These are phyloP conservation scores for Chrysomela aeneicollis DNA, from an alignment of 2,888 invertebrate species.

Conservation along the genomic window DNA sequence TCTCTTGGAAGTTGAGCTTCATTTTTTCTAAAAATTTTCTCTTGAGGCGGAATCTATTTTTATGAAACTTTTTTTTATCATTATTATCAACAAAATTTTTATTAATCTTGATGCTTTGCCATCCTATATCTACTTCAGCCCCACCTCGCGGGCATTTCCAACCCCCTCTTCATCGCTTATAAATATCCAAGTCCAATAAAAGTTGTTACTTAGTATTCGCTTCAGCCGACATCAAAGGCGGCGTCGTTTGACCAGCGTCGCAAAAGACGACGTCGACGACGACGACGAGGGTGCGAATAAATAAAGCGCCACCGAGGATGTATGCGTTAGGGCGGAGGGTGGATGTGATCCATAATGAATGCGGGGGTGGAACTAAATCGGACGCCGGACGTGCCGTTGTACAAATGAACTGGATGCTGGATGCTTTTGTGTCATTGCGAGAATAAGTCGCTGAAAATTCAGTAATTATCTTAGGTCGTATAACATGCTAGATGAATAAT, in stretches of 20 bases:
- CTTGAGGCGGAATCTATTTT: too few relatives aligned
- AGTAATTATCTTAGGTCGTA: too few relatives aligned
- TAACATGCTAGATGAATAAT: too few relatives aligned
- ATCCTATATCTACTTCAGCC: too few relatives aligned
- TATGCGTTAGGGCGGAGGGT: conserved; percentile 32
- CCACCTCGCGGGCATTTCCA: too few relatives aligned
- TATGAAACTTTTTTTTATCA: too few relatives aligned
- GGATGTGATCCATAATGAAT: conserved; percentile 35
- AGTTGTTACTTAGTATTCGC: conserved; percentile 61
- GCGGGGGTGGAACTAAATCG: conserved; percentile 12
- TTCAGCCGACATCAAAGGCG: conserved; percentile 58
- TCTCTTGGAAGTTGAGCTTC: too few relatives aligned
- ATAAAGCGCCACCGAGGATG: conserved; percentile 43
- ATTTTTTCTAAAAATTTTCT: too few relatives aligned
- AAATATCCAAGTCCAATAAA: conserved; percentile 51
- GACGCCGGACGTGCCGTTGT: conserved; percentile 1
- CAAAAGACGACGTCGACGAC: conserved; percentile 23
- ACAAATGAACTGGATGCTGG: not conserved
- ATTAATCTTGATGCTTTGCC: too few relatives aligned
- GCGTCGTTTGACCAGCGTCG: conserved; percentile 38
- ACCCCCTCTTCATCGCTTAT: conserved; percentile 11
- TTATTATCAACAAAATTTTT: too few relatives aligned
- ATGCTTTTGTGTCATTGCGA: not conserved
- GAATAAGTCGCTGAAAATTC: not conserved
- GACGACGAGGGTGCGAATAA: conserved; percentile 55